These are phyloP conservation scores for Antechinus stuartii DNA, from an alignment of 2,113 vertebrate genomes.

Conservation along the genomic window DNA sequence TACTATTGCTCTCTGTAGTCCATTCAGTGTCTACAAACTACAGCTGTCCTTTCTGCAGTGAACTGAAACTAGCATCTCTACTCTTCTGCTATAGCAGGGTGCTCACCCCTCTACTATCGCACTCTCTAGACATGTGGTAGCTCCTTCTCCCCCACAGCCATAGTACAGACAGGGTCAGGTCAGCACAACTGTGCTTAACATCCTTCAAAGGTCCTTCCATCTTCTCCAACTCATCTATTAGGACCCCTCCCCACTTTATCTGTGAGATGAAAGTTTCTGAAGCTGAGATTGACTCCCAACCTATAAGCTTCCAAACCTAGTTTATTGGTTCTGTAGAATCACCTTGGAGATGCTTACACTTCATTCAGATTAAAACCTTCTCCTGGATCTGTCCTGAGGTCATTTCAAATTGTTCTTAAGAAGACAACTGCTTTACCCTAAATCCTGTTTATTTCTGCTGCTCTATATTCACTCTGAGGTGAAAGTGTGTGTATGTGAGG, in stretches of 20 bases:
- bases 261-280: neutral
- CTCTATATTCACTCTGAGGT: neutral
- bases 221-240: neutral
- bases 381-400: neutral
- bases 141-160: neutral
- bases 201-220: neutral
- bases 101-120: neutral
- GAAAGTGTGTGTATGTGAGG: neutral
- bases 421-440: neutral
- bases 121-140: neutral
- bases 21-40: neutral
- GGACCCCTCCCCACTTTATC: neutral
- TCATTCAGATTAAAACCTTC: neutral
- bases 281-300: neutral
- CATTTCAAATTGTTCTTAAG: neutral
- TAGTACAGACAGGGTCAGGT: neutral
- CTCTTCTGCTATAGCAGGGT: neutral
- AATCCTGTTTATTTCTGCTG: neutral
- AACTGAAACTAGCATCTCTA: neutral
- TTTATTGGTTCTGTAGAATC: neutral
- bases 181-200: neutral
- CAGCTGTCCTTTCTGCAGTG: neutral
- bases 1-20: neutral
- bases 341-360: neutral
- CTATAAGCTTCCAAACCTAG: neutral